Evolutionary conservation across 2,113 vertebrate genomes (phyloP).

Genomic region (Varanus salvator): DNA sequence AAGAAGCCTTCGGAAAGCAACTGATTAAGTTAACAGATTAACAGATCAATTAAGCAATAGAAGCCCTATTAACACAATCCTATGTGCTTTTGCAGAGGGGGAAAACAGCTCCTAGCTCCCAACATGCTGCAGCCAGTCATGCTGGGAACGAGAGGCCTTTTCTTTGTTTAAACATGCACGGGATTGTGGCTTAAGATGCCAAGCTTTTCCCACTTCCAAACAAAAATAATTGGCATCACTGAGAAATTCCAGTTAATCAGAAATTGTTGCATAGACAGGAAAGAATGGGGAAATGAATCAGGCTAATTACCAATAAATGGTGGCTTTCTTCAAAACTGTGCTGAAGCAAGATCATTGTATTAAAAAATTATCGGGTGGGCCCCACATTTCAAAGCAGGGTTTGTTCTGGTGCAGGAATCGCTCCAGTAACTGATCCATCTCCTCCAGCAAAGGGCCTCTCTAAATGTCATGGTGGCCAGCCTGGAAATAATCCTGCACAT

Average conservation of each 20-base stretch:
- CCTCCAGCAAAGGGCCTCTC: neutral
- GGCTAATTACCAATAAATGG: conserved; percentile 22
- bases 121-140: no score
- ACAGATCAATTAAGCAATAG: no score
- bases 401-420: conserved; percentile 6
- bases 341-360: conserved; percentile 19
- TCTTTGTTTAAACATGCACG: no score
- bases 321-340: conserved; percentile 6
- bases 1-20: no score
- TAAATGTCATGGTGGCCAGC: neutral
- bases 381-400: conserved; percentile 1
- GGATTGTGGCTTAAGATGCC: neutral
- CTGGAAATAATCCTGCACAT: neutral
- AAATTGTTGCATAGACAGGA: conserved; percentile 3
- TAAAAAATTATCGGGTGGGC: neutral
- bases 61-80: no score
- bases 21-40: no score
- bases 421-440: conserved; percentile 16
- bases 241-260: conserved; percentile 19
- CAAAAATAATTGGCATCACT: neutral
- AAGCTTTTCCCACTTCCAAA: neutral
- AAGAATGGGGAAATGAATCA: conserved; percentile 29
- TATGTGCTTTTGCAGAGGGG: no score
- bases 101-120: no score
- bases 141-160: no score